Evolutionary conservation across 2,797 vertebrate genomes (phyloP).

Genomic region (Myotis findleyi): DNA sequence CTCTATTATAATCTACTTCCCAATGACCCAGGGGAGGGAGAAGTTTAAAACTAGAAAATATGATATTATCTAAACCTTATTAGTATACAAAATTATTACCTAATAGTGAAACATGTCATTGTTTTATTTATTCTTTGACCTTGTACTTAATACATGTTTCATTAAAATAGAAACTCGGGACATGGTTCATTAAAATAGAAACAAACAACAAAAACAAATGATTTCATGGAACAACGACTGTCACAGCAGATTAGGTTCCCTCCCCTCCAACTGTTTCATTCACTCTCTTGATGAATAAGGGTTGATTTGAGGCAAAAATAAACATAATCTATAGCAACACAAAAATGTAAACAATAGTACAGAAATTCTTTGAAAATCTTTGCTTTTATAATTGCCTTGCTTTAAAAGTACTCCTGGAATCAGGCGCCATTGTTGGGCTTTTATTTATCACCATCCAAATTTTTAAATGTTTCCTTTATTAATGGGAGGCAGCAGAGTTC

Average conservation of each 20-base stretch:
- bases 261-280: not conserved
- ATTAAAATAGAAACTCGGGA: constrained; percentile 15
- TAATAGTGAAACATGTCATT: not conserved
- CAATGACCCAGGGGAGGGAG: not conserved
- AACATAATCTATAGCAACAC: not conserved
- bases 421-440: not conserved
- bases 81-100: not conserved
- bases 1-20: not conserved
- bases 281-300: not conserved
- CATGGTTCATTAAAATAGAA: constrained; percentile 21
- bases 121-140: not conserved
- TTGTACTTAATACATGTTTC: not conserved
- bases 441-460: not conserved
- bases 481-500: not conserved
- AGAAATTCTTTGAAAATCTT: not conserved
- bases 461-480: not conserved
- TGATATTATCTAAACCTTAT: not conserved
- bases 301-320: not conserved
- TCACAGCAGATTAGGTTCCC: not conserved
- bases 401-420: constrained; percentile 39
- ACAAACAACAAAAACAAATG: not conserved
- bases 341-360: not conserved
- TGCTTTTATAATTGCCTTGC: not conserved
- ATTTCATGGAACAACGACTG: not conserved
- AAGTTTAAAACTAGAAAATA: not conserved